Evolutionary conservation across 1,140 invertebrate genomes (phyloP).

Genomic region (Rhizoglyphus robini): DNA sequence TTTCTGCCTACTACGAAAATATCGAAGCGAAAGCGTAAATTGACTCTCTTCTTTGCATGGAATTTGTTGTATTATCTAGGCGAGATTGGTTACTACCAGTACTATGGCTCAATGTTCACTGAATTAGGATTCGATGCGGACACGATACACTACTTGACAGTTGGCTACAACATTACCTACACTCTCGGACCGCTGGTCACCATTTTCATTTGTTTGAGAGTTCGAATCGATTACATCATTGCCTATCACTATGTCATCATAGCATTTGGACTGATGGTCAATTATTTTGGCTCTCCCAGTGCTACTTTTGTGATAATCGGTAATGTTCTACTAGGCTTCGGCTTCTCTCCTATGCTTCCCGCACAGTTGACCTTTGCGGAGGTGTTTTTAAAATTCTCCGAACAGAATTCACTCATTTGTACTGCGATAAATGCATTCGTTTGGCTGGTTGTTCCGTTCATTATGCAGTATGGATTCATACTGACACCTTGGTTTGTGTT

Average conservation of each 20-base stretch:
- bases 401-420: neutral
- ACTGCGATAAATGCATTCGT: neutral
- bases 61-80: neutral
- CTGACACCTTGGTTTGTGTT: neutral
- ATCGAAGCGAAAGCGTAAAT: neutral
- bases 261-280: neutral
- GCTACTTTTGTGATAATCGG: neutral
- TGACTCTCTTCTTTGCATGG: neutral
- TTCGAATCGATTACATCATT: neutral
- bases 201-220: neutral
- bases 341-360: neutral
- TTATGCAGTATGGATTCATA: neutral
- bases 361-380: neutral
- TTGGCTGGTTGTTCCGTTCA: neutral
- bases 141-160: neutral
- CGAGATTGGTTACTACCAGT: neutral
- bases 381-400: neutral
- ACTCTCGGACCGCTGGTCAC: neutral
- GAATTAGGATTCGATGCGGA: neutral
- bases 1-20: neutral
- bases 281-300: neutral
- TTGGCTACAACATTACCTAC: neutral
- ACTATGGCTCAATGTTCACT: neutral
- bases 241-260: neutral
- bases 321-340: neutral